Percentiles rank a stretch among this genome's conserved stretches.
Conservation (phyloP, 1,140 invertebrate genomes). For the Papilio dardanus region DNA sequence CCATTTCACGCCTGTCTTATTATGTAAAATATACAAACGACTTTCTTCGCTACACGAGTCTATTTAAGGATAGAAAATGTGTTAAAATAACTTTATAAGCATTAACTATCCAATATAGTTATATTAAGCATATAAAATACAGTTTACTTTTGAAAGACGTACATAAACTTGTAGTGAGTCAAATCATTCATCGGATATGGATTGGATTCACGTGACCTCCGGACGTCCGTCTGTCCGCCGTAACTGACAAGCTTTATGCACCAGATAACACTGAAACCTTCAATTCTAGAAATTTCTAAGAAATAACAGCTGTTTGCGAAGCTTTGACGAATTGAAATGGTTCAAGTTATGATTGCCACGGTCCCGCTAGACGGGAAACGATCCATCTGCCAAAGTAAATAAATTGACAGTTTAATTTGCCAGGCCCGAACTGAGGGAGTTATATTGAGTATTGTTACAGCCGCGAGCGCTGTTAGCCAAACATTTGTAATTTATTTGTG, state of each 20-base stretch:
- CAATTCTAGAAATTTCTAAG: background rate
- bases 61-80: too few relatives aligned
- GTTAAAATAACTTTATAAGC: too few relatives aligned
- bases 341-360: constrained; percentile 35
- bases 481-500: constrained; percentile 32
- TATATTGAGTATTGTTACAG: constrained; percentile 34
- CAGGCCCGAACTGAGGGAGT: constrained; percentile 25
- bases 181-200: constrained; percentile 17
- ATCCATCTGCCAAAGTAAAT: constrained; percentile 38
- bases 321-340: constrained; percentile 27
- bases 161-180: background rate
- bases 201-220: constrained; percentile 25
- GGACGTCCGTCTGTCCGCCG: constrained; percentile 23
- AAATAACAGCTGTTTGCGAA: constrained; percentile 33
- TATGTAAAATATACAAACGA: too few relatives aligned
- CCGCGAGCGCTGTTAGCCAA: constrained; percentile 23
- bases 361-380: constrained; percentile 29
- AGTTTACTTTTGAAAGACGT: too few relatives aligned
- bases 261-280: constrained; percentile 16
- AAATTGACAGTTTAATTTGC: constrained; percentile 39
- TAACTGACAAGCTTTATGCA: constrained; percentile 22
- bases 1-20: too few relatives aligned
- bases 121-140: background rate
- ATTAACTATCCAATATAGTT: too few relatives aligned
- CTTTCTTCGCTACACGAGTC: too few relatives aligned